A percentile compares a stretch with the other conserved stretches of the same genome.
Evolutionary conservation across 2,888 invertebrate genomes (phyloP).

Genomic region (Archips xylosteana): DNA sequence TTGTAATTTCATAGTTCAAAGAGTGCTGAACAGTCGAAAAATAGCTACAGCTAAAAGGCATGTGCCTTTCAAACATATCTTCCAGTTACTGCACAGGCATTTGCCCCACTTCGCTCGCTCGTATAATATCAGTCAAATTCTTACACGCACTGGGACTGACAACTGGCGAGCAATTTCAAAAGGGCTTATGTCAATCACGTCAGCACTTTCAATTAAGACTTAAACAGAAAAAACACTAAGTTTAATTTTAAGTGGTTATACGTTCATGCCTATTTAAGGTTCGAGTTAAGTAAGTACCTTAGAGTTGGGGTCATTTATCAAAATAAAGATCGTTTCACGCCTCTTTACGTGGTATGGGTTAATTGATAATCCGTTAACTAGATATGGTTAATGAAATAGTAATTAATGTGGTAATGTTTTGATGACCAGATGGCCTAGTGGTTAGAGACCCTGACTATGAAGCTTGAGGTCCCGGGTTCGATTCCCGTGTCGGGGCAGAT

Average conservation of each 20-base stretch:
- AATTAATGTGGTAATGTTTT: constrained; percentile 7
- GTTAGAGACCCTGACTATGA: too few relatives aligned
- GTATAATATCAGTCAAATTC: constrained; percentile 36
- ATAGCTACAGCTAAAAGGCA: too few relatives aligned
- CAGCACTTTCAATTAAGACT: constrained; percentile 1
- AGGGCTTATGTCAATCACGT: not conserved
- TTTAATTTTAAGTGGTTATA: not conserved
- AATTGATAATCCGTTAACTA: constrained; percentile 55
- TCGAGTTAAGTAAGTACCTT: constrained; percentile 26
- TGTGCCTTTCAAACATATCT: constrained; percentile 18
- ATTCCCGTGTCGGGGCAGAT: too few relatives aligned
- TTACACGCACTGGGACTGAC: constrained; percentile 39
- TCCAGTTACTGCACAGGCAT: constrained; percentile 26
- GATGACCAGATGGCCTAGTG: too few relatives aligned
- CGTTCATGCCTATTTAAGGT: not conserved
- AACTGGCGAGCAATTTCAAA: constrained; percentile 3
- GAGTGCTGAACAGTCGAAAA: not conserved
- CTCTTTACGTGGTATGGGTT: constrained; percentile 50
- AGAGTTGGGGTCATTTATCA: constrained; percentile 64
- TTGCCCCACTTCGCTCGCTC: constrained; percentile 12
- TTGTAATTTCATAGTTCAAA: too few relatives aligned
- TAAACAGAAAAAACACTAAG: not conserved
- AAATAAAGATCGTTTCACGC: constrained; percentile 65
- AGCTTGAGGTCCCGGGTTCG: too few relatives aligned
- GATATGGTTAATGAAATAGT: constrained; percentile 15